Evolutionary conservation across 2,888 invertebrate species (phyloP).

Genomic region (Drosophila pegasa): DNA sequence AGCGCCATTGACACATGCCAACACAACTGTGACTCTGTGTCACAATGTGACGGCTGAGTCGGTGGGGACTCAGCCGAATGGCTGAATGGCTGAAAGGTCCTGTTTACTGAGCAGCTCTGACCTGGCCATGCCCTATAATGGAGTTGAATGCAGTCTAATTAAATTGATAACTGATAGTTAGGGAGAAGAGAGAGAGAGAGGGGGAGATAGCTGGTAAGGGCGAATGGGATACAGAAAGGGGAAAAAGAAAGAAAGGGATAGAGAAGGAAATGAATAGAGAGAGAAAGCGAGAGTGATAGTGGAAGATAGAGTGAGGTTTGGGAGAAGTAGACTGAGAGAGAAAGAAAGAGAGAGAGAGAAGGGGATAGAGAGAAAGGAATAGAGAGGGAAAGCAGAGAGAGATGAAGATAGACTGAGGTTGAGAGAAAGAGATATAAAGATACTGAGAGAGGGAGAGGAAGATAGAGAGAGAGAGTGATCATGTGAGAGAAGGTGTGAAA

Average conservation of each 20-base stretch:
- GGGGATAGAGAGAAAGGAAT: too few relatives aligned
- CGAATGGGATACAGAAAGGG: too few relatives aligned
- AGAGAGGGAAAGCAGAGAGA: not conserved
- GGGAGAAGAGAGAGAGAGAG: not conserved
- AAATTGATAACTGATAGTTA: not conserved
- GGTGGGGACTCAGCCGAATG: constrained; percentile 5
- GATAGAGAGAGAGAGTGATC: too few relatives aligned
- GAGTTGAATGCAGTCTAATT: constrained; percentile 1
- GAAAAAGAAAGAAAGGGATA: not conserved
- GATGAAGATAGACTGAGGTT: too few relatives aligned
- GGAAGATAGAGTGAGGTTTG: too few relatives aligned
- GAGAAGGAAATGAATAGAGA: not conserved
- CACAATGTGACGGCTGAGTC: constrained; percentile 7
- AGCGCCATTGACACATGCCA: constrained; percentile 19
- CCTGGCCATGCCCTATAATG: not conserved
- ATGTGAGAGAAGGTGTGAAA: too few relatives aligned
- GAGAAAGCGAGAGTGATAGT: not conserved
- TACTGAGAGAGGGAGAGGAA: too few relatives aligned
- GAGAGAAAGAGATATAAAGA: too few relatives aligned
- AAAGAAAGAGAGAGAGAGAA: not conserved
- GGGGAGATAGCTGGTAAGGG: not conserved
- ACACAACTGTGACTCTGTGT: constrained; percentile 10
- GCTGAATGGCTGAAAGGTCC: too few relatives aligned
- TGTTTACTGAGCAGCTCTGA: not conserved
- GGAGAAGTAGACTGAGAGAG: not conserved